Evolutionary conservation across 2,888 invertebrate species (phyloP).

Genomic region (Hirtodrosophila histrioides): DNA sequence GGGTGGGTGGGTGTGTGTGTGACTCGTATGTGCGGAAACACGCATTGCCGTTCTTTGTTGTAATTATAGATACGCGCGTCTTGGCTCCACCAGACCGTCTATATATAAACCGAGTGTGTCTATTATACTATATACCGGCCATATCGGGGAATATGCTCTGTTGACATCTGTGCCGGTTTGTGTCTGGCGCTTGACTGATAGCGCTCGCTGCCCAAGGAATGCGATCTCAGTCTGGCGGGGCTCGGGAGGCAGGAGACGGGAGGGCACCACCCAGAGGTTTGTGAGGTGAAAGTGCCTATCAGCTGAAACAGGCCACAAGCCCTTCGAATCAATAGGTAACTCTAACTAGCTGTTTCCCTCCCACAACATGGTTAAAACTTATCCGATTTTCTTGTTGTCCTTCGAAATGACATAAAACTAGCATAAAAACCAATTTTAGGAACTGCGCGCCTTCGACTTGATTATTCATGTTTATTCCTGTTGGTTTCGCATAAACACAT

Average conservation of each 20-base stretch:
- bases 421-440: too few species aligned
- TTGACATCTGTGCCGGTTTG: constrained; percentile 71
- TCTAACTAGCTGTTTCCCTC: too few species aligned
- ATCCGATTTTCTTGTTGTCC: too few species aligned
- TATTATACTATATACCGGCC: constrained; percentile 33
- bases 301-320: too few species aligned
- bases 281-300: constrained; percentile 30
- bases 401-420: too few species aligned
- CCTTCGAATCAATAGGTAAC: too few species aligned
- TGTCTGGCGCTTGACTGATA: constrained; percentile 67
- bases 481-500: background rate
- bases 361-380: too few species aligned
- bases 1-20: too few species aligned
- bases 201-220: constrained; percentile 38
- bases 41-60: constrained; percentile 43
- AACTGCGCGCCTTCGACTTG: too few species aligned
- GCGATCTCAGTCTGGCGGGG: constrained; percentile 27
- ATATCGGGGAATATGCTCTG: constrained; percentile 53
- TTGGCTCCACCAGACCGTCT: constrained; percentile 17
- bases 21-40: constrained; percentile 23
- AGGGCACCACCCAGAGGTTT: too few species aligned
- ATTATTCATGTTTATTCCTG: too few species aligned
- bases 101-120: background rate
- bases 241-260: constrained; percentile 7
- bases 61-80: constrained; percentile 53